Conservation (phyloP, 2,113 vertebrate genomes). For the Proterorhinus semilunaris region DNA sequence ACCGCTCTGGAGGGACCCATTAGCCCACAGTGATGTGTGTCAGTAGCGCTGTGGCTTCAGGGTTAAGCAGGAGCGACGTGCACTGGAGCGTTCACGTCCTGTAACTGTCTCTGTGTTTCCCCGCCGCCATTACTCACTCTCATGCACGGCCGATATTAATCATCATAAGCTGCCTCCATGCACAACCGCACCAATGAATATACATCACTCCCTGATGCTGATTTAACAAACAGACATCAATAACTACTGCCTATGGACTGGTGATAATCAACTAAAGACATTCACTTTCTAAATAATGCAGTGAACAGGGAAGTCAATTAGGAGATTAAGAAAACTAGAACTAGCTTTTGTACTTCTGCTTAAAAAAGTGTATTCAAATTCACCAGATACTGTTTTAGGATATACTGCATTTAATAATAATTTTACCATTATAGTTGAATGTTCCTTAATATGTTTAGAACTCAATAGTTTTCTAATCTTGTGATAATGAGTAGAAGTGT, state of each 20-base stretch:
- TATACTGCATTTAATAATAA: no score
- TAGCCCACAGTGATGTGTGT: slow-evolving; percentile 38
- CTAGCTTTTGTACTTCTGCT: neutral
- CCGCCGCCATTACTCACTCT: slow-evolving; percentile 54
- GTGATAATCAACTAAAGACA: slow-evolving; percentile 13
- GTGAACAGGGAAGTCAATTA: neutral
- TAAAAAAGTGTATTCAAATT: no score
- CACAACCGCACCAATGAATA: slow-evolving; percentile 45
- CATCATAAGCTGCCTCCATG: slow-evolving; percentile 35
- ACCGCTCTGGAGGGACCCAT: slow-evolving; percentile 18
- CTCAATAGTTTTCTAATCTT: no score
- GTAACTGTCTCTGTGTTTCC: slow-evolving; percentile 54
- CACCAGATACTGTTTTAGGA: no score
- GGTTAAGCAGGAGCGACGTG: slow-evolving; percentile 33
- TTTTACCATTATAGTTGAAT: no score
- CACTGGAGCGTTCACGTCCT: slow-evolving; percentile 38
- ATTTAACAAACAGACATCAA: slow-evolving; percentile 39
- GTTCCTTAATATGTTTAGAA: no score
- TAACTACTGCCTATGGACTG: slow-evolving; percentile 30
- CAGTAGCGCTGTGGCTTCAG: slow-evolving; percentile 36
- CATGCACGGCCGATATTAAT: slow-evolving; percentile 51
- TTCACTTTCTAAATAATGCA: neutral
- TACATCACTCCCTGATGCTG: slow-evolving; percentile 36
- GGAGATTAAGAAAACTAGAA: neutral
- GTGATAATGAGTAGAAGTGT: no score